These are phyloP conservation scores for Ennomos erosarius DNA, from an alignment of 2,888 invertebrate genomes.

Conservation along the genomic window DNA sequence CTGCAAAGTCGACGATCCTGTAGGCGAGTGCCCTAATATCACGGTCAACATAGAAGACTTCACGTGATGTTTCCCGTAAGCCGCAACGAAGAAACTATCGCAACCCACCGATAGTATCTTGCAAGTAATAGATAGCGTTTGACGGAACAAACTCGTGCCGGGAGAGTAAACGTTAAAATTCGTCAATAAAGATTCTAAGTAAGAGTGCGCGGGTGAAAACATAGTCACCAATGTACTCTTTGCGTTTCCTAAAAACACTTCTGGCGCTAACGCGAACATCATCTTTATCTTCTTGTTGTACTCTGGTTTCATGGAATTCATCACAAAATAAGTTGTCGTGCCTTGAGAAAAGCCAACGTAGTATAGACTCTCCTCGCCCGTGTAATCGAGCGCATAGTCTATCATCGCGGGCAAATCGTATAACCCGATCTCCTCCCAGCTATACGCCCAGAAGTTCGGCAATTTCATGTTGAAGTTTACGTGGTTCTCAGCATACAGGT, in stretches of 20 bases:
- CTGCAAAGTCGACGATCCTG: constrained; percentile 82
- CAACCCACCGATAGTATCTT: constrained; percentile 51
- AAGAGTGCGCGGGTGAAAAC: constrained; percentile 54
- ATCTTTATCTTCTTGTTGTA: constrained; percentile 83
- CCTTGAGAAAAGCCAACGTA: constrained; percentile 91
- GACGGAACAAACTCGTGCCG: constrained; percentile 55
- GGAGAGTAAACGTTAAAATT: constrained; percentile 51
- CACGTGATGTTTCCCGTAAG: constrained; percentile 59
- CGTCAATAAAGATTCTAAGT: constrained; percentile 50
- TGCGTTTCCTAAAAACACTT: constrained; percentile 33
- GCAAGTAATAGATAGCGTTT: constrained; percentile 56
- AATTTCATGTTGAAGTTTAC: constrained; percentile 46
- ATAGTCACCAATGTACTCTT: constrained; percentile 49
- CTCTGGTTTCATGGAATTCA: constrained; percentile 81
- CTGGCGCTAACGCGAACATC: constrained; percentile 85
- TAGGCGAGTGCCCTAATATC: constrained; percentile 86
- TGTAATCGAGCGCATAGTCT: constrained; percentile 83
- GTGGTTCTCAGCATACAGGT: constrained; percentile 74
- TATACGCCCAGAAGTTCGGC: constrained; percentile 72
- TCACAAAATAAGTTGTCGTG: constrained; percentile 84
- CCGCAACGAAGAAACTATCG: constrained; percentile 51
- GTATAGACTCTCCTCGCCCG: constrained; percentile 80
- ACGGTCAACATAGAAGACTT: constrained; percentile 83
- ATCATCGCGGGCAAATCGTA: constrained; percentile 90
- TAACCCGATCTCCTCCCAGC: constrained; percentile 90